Evolutionary conservation across 92 coral and sea anemone genomes (phyloP), one percentile per base, ranked within the genome.

Genomic region (Paramuricea clavata): DNA sequence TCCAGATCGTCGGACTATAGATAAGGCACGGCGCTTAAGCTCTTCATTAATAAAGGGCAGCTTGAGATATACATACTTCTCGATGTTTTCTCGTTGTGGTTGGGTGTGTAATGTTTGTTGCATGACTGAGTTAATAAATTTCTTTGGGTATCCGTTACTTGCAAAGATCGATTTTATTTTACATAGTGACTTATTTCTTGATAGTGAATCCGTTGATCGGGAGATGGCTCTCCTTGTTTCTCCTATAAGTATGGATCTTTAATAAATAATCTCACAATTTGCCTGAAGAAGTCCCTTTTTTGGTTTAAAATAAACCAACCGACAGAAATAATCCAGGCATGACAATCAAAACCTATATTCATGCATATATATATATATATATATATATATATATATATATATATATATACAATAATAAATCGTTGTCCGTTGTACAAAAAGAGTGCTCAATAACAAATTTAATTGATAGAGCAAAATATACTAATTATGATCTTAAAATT

Each of bases 11-110:
- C 70, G 72, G 49, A 83, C 35, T 34, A 69, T 34, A 13, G 54
- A 27, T 64, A 68, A 25, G 26, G 87, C 71, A 59, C 52, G 43
- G 54, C 56, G 43, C 43, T 75, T 85, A 1, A 74, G 23, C 21
- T 75, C 73, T 52, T 73, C 83, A 74, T 85, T 75, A 69, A 85
- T 85, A 27, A 31, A 85, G 21, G 89, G 89, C 19, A 74, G 35
- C 32, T 75, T 85, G 52, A 85, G 43, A 60, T 85, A 85, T 2
- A 85, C 30, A 21, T 3, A 57, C 10, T 75, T 32, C 12, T 81
- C 32, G 13, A 12, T 39, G 54, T 44, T 56, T 27, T 81, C 57
- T 64, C 32, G 49, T 19, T 26, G 42, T 50, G 74, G 73, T 81
- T 60, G 22, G 25, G 44, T 59, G 72, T 17, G 74, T 26, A 81